Evolutionary conservation across 2,113 vertebrate species (phyloP).

Genomic region (Grus americana): DNA sequence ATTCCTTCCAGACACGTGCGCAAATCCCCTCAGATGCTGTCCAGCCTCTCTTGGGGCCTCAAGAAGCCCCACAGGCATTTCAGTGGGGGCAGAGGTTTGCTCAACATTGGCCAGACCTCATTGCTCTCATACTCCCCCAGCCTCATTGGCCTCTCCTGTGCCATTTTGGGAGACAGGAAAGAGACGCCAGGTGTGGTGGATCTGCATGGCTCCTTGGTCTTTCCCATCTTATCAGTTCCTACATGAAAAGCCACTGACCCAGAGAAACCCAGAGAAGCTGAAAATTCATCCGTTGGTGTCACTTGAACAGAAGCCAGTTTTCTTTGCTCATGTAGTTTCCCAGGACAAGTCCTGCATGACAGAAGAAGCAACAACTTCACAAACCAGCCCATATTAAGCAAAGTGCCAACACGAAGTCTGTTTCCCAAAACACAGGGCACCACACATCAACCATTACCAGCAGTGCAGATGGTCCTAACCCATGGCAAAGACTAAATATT

Average conservation of each 20-base stretch:
- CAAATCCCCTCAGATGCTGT: neutral
- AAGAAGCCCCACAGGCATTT: neutral
- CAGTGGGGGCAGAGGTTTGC: neutral
- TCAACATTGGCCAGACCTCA: neutral
- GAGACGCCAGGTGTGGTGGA: neutral
- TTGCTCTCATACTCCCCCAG: rapidly evolving
- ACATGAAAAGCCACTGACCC: rapidly evolving
- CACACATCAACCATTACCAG: neutral
- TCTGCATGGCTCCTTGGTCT: neutral
- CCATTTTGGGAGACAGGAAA: neutral
- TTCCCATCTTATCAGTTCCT: neutral
- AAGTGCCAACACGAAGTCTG: neutral
- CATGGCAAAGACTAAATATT: neutral
- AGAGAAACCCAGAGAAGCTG: neutral
- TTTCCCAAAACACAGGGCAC: neutral
- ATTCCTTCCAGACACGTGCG: neutral
- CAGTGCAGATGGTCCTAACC: neutral
- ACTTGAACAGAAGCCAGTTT: neutral
- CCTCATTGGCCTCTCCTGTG: neutral
- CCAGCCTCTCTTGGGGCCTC: neutral
- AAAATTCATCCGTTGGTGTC: neutral
- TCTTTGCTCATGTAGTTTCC: neutral
- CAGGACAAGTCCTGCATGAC: neutral
- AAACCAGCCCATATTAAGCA: neutral
- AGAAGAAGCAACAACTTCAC: neutral